These are phyloP conservation scores for Emydocephalus ijimae DNA, from an alignment of 2,113 vertebrate genomes.

Conservation along the genomic window DNA sequence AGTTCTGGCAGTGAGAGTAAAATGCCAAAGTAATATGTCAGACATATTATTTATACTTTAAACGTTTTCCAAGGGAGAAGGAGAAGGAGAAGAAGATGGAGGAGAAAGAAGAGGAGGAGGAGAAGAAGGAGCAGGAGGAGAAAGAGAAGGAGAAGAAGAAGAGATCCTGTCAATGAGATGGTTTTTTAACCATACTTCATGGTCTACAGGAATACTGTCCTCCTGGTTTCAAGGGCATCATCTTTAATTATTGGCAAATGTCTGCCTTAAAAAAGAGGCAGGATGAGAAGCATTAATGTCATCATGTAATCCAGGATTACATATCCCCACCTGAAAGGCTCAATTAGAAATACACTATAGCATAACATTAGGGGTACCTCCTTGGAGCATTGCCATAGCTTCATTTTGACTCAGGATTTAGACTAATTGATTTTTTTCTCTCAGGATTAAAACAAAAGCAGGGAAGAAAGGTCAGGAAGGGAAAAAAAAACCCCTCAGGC, in stretches of 20 bases:
- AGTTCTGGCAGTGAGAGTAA: neutral
- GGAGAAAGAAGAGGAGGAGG: neutral
- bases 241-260: neutral
- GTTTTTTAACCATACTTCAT: neutral
- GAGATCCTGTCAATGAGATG: neutral
- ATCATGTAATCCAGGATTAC: neutral
- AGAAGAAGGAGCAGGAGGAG: neutral
- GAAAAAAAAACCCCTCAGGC: neutral
- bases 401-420: neutral
- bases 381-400: neutral
- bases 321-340: neutral
- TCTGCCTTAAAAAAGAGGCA: neutral
- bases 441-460: neutral
- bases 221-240: neutral
- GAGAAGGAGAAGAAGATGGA: neutral
- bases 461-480: neutral
- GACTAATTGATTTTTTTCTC: neutral
- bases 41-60: neutral
- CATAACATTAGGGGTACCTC: neutral
- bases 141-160: neutral
- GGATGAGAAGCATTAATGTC: neutral
- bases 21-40: neutral
- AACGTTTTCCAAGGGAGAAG: neutral
- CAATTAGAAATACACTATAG: neutral
- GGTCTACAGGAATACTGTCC: neutral